Conservation (phyloP, 2,888 invertebrate species). For the Dione juno region DNA sequence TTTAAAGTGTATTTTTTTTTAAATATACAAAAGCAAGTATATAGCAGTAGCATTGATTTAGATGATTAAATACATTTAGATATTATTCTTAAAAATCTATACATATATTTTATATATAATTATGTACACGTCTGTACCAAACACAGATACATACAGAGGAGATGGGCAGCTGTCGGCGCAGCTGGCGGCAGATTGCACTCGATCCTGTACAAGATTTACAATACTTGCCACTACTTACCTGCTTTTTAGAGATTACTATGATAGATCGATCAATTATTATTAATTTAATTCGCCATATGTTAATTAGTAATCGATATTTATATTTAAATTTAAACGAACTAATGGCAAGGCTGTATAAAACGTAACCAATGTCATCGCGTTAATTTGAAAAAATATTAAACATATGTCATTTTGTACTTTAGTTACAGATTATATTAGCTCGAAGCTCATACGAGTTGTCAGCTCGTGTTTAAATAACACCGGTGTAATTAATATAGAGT, state of each 20-base stretch:
- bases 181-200: constrained; percentile 57
- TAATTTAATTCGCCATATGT: not conserved
- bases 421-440: not conserved
- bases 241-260: not conserved
- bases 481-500: no score
- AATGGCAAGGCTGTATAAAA: not conserved
- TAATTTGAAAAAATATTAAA: not conserved
- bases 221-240: constrained; percentile 1
- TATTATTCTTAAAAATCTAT: not conserved
- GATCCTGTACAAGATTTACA: constrained; percentile 47
- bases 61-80: no score
- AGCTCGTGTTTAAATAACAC: no score
- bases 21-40: no score
- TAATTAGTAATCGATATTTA: not conserved
- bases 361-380: not conserved
- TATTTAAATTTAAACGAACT: not conserved
- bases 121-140: not conserved
- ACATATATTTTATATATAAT: not conserved
- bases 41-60: no score
- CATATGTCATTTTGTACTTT: not conserved
- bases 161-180: constrained; percentile 56
- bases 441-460: not conserved
- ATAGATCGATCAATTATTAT: constrained; percentile 21
- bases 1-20: no score
- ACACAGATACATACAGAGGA: constrained; percentile 22